These are phyloP conservation scores for Cynaeus angustus DNA, from an alignment of 2,888 invertebrate genomes.

Conservation along the genomic window DNA sequence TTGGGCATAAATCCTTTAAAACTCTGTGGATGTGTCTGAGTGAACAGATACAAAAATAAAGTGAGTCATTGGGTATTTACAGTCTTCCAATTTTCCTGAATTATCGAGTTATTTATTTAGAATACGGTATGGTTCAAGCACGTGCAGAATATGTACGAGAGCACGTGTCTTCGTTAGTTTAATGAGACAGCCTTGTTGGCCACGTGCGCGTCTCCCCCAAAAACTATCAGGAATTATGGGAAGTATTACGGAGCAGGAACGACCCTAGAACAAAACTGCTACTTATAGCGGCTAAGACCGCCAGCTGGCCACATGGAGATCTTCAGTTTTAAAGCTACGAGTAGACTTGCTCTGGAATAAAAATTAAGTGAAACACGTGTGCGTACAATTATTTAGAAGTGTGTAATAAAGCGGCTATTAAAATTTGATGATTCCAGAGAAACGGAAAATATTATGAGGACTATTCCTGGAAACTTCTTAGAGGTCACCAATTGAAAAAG, in stretches of 20 bases:
- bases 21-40: background rate
- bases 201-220: slow-evolving; percentile 64
- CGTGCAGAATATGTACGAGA: slow-evolving; percentile 59
- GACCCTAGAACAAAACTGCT: slow-evolving; percentile 42
- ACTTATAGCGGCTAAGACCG: slow-evolving; percentile 29
- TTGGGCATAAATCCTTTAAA: background rate
- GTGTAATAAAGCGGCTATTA: too few species aligned
- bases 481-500: too few species aligned
- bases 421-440: too few species aligned
- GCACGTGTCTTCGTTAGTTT: slow-evolving; percentile 69
- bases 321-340: too few species aligned
- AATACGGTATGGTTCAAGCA: slow-evolving; percentile 54
- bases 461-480: too few species aligned
- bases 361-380: background rate
- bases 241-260: slow-evolving; percentile 30
- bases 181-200: slow-evolving; percentile 66
- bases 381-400: too few species aligned
- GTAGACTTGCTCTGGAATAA: too few species aligned
- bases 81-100: slow-evolving; percentile 34
- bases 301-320: slow-evolving; percentile 10
- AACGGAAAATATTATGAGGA: too few species aligned
- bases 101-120: slow-evolving; percentile 58
- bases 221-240: slow-evolving; percentile 49
- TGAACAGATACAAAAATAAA: background rate
- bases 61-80: slow-evolving; percentile 30